These are phyloP conservation scores for Tetramorium simillimum DNA, from an alignment of 1,140 invertebrate genomes.

Conservation along the genomic window DNA sequence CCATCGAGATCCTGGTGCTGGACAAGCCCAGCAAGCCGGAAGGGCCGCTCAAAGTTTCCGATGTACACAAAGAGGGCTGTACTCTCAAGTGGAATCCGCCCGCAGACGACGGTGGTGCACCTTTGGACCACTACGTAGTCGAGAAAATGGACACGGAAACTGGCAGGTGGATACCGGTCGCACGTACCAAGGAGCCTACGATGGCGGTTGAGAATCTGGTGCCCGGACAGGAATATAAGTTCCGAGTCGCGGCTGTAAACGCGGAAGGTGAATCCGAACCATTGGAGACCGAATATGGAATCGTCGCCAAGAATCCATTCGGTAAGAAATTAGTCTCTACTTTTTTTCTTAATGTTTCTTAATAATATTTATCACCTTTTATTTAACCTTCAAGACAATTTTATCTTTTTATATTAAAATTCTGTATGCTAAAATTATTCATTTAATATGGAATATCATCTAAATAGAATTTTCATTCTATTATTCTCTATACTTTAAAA, in stretches of 20 bases:
- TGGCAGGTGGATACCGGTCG: constrained; percentile 94
- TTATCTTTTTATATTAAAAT: not conserved
- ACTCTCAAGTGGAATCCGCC: constrained; percentile 98
- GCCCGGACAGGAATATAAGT: constrained; percentile 98
- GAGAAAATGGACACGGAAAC: constrained; percentile 96
- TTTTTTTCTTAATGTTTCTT: too few relatives aligned
- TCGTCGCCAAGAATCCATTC: constrained; percentile 99
- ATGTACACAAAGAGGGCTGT: constrained; percentile 97
- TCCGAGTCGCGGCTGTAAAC: constrained; percentile 98
- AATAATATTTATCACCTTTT: not conserved
- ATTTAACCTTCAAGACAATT: not conserved
- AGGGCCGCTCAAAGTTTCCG: constrained; percentile 95
- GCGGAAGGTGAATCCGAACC: constrained; percentile 97
- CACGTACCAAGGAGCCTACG: constrained; percentile 92
- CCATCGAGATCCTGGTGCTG: constrained; percentile 94
- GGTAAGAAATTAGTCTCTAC: constrained; percentile 86
- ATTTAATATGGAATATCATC: too few relatives aligned
- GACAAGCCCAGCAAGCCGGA: constrained; percentile 96
- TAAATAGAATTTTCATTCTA: not conserved
- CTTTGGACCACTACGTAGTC: constrained; percentile 96
- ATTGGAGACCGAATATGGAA: constrained; percentile 93
- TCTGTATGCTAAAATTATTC: too few relatives aligned
- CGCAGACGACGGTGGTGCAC: constrained; percentile 95
- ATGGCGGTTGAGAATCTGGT: constrained; percentile 94
- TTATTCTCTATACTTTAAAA: not conserved